These are phyloP conservation scores for Hylia prasina DNA, from an alignment of 2,113 vertebrate genomes.

Conservation along the genomic window DNA sequence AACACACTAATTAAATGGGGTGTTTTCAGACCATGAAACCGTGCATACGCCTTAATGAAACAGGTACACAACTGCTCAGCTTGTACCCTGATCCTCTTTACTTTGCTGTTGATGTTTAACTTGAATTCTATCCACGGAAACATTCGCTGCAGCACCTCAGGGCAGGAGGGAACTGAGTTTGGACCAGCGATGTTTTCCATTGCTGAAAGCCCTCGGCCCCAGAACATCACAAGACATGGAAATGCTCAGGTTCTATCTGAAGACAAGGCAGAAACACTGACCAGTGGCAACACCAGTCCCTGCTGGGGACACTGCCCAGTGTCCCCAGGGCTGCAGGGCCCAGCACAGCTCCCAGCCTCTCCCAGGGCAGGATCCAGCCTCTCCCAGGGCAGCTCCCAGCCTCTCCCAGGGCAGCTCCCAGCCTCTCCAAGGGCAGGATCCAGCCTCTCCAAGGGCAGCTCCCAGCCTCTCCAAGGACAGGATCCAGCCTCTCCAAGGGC, in stretches of 20 bases:
- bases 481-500: fast-evolving
- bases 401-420: fast-evolving
- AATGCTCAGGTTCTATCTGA: background rate
- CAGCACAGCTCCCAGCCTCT: background rate
- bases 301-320: background rate
- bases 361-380: background rate
- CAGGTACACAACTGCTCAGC: background rate
- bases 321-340: background rate
- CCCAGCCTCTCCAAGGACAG: fast-evolving
- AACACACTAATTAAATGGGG: background rate
- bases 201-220: background rate
- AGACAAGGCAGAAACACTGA: background rate
- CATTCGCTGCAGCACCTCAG: background rate
- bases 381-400: background rate
- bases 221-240: background rate
- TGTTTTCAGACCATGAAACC: background rate
- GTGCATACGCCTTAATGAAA: background rate
- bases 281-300: fast-evolving
- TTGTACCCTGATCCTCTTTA: background rate
- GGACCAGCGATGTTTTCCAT: background rate
- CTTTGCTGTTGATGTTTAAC: background rate
- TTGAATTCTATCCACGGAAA: background rate
- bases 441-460: fast-evolving
- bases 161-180: background rate
- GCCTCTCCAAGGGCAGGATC: background rate